Conservation (phyloP, 2,113 vertebrate genomes). For the Microcebus jonahi region DNA sequence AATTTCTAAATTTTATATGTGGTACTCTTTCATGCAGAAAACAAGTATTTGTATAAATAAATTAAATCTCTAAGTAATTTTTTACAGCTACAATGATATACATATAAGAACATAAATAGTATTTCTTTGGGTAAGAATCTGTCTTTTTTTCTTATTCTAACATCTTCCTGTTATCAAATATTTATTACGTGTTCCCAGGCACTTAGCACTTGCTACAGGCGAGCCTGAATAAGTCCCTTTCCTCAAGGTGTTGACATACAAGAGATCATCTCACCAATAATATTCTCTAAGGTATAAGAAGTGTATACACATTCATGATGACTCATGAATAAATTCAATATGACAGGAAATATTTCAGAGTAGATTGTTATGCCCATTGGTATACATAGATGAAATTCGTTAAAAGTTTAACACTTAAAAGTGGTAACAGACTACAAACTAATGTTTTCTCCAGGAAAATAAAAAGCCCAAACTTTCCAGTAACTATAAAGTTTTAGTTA, state of each 20-base stretch:
- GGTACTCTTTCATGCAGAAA: neutral
- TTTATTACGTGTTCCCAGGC: conserved; percentile 55
- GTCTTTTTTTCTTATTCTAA: conserved; percentile 12
- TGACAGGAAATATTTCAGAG: conserved; percentile 33
- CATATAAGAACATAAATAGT: neutral
- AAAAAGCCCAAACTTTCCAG: neutral
- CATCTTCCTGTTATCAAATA: conserved; percentile 50
- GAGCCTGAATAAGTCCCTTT: neutral
- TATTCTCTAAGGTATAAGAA: neutral
- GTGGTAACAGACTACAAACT: neutral
- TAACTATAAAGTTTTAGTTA: neutral
- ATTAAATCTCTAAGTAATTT: conserved; percentile 2
- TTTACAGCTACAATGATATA: conserved; percentile 1
- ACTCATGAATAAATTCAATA: conserved; percentile 57
- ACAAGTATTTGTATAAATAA: neutral
- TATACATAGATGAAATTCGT: conserved; percentile 14
- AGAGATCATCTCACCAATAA: neutral
- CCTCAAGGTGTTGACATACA: neutral
- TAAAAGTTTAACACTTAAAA: conserved; percentile 39
- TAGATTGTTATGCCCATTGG: neutral
- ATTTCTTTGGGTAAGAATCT: conserved; percentile 3
- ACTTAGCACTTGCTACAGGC: conserved; percentile 48
- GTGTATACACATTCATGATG: neutral
- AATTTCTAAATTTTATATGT: neutral
- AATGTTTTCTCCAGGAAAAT: neutral